Base-by-base conservation (phyloP, 2,113 vertebrate genomes). In the Hippolais icterina region DNA sequence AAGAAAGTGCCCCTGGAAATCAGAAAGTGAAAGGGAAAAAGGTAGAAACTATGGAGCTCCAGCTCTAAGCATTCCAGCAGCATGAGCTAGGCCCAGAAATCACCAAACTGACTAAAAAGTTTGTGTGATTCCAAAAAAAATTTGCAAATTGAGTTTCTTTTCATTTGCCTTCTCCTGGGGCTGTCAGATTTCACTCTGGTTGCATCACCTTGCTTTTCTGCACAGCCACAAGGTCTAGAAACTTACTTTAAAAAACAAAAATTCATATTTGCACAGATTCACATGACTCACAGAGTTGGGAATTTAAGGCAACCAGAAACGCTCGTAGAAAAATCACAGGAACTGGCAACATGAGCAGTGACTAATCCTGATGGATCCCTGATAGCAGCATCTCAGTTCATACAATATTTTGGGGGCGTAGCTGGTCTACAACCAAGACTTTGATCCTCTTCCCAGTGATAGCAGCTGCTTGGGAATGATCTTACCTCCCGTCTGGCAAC, bases 311-410 rank as follows among this genome's bases (percentile, higher is more conserved):
- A 46, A 74, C 74, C n/a, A 3, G 24, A 87, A 90, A 83, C 0
- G 4, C 83, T 91, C 5, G 0, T 7, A 50, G 89, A 76, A 81
- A 84, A 93, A 78, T 11, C 6, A 68, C 80, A 29, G 49, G 70
- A 90, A 69, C 25, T 88, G 90, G 82, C 95, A 92, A 13, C 39
- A 4, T 0, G 31, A 87, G 87, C 92, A 33, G 6, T 91, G 90
- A 93, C 57, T 95, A 90, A 95, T 90, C 72, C 90, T 54, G 90
- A 86, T 94, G 89, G 91, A 69, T 93, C 83, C 93, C 72, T 1
- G 87, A 95, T 92, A 94, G 80, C 87, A 41, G 13, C 29, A 4
- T 18, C 42, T 31, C 11, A 0, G 64, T 80, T 83, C 59, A 4
- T 35, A 22, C 49, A 52, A 10, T 72, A 72, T 91, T 92, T 86